A percentile compares a stretch with the other conserved stretches of the same genome.
These are phyloP conservation scores for cattle (Bos taurus) DNA, from an alignment of 2,113 vertebrate species.

Conservation along the genomic window DNA sequence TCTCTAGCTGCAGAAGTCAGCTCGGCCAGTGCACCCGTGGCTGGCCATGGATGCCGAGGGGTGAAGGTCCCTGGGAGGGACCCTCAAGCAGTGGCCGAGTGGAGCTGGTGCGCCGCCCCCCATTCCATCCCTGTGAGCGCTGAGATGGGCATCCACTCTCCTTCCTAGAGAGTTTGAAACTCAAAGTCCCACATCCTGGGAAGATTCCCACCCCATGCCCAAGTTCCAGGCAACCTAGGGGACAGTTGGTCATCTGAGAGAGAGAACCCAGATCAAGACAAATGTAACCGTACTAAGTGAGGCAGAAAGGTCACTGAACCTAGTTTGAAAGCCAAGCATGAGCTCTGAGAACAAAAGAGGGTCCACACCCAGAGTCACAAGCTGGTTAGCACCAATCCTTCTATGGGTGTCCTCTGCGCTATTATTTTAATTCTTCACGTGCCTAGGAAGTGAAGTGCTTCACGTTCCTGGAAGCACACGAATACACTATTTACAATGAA, in stretches of 20 bases:
- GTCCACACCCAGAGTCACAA: neutral
- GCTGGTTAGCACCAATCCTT: neutral
- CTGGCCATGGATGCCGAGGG: neutral
- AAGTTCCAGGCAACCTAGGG: neutral
- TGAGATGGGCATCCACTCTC: neutral
- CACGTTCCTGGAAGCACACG: neutral
- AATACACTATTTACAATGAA: neutral
- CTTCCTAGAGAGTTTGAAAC: neutral
- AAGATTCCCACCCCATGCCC: neutral
- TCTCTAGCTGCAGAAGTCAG: neutral
- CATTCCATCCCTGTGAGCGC: neutral
- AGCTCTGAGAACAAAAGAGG: neutral
- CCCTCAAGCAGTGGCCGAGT: neutral
- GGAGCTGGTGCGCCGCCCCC: fast-evolving
- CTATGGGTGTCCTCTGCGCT: fast-evolving
- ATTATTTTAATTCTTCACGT: neutral
- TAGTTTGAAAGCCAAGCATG: neutral
- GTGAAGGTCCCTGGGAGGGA: neutral
- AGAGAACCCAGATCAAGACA: neutral
- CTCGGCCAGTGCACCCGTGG: fast-evolving
- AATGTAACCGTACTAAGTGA: neutral
- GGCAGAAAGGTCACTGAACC: neutral
- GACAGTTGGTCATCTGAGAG: too few relatives aligned
- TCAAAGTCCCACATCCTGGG: neutral
- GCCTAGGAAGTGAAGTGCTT: neutral